These are phyloP conservation scores for Apomyelois bistriatella DNA, from an alignment of 2,888 invertebrate genomes.

Conservation along the genomic window DNA sequence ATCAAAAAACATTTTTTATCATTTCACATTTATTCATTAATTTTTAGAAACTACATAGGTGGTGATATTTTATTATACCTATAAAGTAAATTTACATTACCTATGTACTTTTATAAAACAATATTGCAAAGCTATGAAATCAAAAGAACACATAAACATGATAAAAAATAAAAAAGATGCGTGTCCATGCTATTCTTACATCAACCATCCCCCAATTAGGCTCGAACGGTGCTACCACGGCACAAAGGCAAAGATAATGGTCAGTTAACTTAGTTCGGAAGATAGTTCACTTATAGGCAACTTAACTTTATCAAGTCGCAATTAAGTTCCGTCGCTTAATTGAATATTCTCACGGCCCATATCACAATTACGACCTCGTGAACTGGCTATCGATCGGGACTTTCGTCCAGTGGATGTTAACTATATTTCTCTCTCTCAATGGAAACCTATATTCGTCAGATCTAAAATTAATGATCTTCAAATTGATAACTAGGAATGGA, in stretches of 20 bases:
- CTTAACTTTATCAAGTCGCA: slow-evolving; percentile 77
- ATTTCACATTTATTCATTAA: too few species aligned
- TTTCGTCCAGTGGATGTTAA: not conserved
- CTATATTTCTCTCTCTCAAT: not conserved
- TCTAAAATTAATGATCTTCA: too few species aligned
- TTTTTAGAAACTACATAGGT: too few species aligned
- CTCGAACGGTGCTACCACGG: slow-evolving; percentile 54
- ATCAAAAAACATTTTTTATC: too few species aligned
- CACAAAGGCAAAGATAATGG: slow-evolving; percentile 80
- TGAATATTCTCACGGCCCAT: slow-evolving; percentile 75
- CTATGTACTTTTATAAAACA: too few species aligned
- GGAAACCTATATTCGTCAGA: too few species aligned
- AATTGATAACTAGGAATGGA: too few species aligned
- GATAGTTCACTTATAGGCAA: slow-evolving; percentile 76
- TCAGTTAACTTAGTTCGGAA: slow-evolving; percentile 77
- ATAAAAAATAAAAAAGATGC: slow-evolving; percentile 2
- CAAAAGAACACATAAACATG: too few species aligned
- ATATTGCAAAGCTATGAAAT: too few species aligned
- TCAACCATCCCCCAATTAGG: slow-evolving; percentile 62
- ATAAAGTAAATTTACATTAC: too few species aligned
- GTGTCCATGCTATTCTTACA: slow-evolving; percentile 36
- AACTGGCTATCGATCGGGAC: slow-evolving; percentile 61
- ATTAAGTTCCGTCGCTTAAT: slow-evolving; percentile 73
- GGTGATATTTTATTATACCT: too few species aligned
- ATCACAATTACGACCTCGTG: slow-evolving; percentile 72